Evolutionary conservation across 2,888 invertebrate species (phyloP).

Genomic region (Nymphalis urticae): DNA sequence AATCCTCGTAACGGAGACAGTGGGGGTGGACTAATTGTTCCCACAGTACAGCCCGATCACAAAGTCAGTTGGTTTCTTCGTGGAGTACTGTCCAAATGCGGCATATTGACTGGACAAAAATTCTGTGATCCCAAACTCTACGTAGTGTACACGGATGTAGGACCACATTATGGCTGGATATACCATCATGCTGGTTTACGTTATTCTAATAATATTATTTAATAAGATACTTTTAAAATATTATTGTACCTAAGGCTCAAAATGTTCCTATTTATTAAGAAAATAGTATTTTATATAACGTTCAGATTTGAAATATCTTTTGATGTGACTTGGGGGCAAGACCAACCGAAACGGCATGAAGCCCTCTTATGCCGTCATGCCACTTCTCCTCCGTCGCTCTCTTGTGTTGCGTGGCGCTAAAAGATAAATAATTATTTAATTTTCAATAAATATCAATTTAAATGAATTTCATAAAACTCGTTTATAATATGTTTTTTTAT

Average conservation of each 20-base stretch:
- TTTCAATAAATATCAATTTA: too few species aligned
- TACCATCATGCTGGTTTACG: constrained; percentile 62
- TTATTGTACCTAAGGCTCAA: constrained; percentile 7
- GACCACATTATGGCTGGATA: constrained; percentile 71
- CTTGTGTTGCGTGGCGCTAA: too few species aligned
- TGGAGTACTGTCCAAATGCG: constrained; percentile 72
- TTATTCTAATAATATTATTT: constrained; percentile 50
- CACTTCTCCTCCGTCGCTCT: too few species aligned
- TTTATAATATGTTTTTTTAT: too few species aligned
- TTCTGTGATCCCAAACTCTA: constrained; percentile 63
- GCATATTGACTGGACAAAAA: constrained; percentile 50
- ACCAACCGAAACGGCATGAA: too few species aligned
- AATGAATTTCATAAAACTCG: too few species aligned
- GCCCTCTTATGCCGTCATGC: too few species aligned
- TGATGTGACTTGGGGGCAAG: too few species aligned
- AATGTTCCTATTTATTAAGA: neutral
- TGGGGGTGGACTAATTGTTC: constrained; percentile 82
- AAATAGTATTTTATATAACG: too few species aligned
- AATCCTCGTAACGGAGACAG: constrained; percentile 85
- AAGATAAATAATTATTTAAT: too few species aligned
- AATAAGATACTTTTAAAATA: neutral
- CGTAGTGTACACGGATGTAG: constrained; percentile 68
- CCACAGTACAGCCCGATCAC: constrained; percentile 60
- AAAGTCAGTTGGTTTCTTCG: constrained; percentile 67
- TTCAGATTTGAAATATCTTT: too few species aligned